Evolutionary conservation across 2,797 vertebrate species (phyloP).

Genomic region (Coendou prehensilis): DNA sequence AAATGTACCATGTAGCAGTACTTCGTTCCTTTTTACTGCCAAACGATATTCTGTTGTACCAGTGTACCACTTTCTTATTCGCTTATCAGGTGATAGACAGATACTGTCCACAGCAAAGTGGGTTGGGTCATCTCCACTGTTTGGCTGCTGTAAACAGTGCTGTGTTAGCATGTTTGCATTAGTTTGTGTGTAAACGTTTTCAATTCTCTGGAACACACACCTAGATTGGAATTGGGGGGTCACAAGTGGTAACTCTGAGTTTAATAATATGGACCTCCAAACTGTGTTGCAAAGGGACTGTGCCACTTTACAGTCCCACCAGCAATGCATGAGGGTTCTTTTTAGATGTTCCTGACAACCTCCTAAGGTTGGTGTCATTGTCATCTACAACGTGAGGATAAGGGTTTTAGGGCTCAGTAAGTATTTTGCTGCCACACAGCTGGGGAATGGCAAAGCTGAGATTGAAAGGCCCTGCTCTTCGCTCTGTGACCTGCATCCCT

Average conservation of each 20-base stretch:
- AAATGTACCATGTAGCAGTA: background rate
- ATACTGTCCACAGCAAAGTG: background rate
- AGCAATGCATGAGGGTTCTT: background rate
- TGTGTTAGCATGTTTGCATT: background rate
- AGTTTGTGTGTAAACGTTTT: background rate
- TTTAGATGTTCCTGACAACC: background rate
- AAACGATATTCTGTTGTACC: background rate
- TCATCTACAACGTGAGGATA: background rate
- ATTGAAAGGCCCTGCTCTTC: background rate
- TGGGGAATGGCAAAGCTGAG: background rate
- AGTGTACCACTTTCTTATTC: background rate
- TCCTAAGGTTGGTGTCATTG: background rate
- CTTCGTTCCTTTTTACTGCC: background rate
- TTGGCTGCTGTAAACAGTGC: background rate
- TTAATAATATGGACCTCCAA: conserved; percentile 18
- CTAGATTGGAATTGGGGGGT: background rate
- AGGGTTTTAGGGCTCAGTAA: background rate
- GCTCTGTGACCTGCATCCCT: background rate
- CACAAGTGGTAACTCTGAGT: background rate
- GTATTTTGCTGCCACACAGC: background rate
- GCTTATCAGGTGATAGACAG: background rate
- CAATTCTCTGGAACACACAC: background rate
- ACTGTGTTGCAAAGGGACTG: background rate
- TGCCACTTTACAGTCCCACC: background rate
- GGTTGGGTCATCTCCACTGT: background rate